These are phyloP conservation scores for Rhabdophis nuchalis DNA, from an alignment of 2,797 vertebrate species.

Conservation along the genomic window DNA sequence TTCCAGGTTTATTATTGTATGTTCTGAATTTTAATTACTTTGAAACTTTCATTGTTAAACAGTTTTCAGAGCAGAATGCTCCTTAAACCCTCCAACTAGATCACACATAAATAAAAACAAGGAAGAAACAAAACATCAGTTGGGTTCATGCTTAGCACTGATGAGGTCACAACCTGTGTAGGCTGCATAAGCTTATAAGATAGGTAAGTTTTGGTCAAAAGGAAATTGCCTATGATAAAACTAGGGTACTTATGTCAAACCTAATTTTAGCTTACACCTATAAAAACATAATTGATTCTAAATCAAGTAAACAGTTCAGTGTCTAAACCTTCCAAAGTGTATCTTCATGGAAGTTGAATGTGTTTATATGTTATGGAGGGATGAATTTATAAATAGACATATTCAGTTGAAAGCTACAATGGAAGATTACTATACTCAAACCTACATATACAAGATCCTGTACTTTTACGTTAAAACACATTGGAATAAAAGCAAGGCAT, in stretches of 20 bases:
- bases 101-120: not conserved
- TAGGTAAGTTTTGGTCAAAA: not conserved
- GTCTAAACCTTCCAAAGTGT: conserved; percentile 16
- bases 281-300: conserved; percentile 33
- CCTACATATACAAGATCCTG: not conserved
- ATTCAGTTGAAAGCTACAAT: not conserved
- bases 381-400: not conserved
- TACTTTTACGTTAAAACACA: not conserved
- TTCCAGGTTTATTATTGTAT: not conserved
- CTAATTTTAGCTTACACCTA: conserved; percentile 44
- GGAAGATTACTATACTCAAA: not conserved
- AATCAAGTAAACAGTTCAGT: conserved; percentile 16
- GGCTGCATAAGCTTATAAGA: not conserved
- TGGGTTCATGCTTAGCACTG: not conserved
- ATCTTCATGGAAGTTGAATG: accelerated
- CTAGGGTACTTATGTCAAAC: conserved; percentile 25
- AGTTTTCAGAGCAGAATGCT: not conserved
- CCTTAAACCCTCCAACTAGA: not conserved
- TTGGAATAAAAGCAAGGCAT: not conserved
- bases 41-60: not conserved
- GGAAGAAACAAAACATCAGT: not conserved
- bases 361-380: not conserved
- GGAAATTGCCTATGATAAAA: conserved; percentile 42
- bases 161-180: accelerated
- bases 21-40: not conserved